phyloP scores from a whole-genome alignment of 2,888 invertebrate species.

The Thera obeliscata region DNA sequence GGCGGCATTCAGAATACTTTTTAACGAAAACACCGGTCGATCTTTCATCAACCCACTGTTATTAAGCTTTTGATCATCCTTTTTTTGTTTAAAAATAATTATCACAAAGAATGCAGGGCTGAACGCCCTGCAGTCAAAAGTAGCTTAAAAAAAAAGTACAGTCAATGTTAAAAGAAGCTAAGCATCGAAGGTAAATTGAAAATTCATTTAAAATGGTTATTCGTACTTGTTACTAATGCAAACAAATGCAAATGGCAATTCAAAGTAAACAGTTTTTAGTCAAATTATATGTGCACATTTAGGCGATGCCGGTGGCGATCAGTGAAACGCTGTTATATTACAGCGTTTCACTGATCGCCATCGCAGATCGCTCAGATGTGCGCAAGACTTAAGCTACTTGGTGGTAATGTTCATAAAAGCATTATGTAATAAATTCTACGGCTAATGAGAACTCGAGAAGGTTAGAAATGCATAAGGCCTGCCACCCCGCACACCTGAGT shows the following conservation, averaged over 20 bases:
- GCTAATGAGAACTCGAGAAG: too few species aligned
- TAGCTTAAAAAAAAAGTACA: constrained; percentile 2
- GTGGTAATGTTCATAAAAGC: too few species aligned
- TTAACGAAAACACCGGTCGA: constrained; percentile 22
- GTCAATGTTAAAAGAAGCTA: constrained; percentile 5
- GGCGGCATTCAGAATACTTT: constrained; percentile 2
- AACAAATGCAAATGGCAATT: too few species aligned
- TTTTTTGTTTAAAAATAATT: constrained; percentile 66
- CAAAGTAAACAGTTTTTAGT: too few species aligned
- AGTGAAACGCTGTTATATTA: too few species aligned
- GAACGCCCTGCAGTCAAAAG: constrained; percentile 40
- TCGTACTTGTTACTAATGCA: background rate
- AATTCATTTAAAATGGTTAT: background rate
- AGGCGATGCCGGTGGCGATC: too few species aligned
- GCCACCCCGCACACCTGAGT: background rate
- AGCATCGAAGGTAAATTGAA: background rate
- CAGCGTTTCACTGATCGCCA: too few species aligned
- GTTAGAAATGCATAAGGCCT: too few species aligned
- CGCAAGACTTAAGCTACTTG: too few species aligned
- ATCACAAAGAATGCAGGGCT: constrained; percentile 58
- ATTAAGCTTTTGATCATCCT: constrained; percentile 58
- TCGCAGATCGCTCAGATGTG: too few species aligned
- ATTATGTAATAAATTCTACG: too few species aligned
- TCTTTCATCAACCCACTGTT: constrained; percentile 43
- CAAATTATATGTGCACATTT: too few species aligned